Percentiles rank a stretch among this genome's conserved stretches.
phyloP scores from a whole-genome alignment of 2,888 invertebrate species.

The Stenurella melanura region DNA sequence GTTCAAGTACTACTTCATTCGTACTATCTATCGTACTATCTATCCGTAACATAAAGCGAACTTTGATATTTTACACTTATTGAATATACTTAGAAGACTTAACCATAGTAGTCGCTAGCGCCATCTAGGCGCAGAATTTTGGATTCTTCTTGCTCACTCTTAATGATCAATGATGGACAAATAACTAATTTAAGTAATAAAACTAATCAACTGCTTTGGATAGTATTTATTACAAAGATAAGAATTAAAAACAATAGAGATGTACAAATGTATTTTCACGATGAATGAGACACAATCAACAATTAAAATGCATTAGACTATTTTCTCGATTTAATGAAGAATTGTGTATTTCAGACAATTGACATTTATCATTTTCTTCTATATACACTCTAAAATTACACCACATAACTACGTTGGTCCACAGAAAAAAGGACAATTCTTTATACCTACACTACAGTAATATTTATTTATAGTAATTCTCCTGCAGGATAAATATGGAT shows the following conservation, averaged over 20 bases:
- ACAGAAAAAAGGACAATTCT: constrained; percentile 52
- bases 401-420: constrained; percentile 49
- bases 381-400: constrained; percentile 25
- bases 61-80: too few species aligned
- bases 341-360: constrained; percentile 19
- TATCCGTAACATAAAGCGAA: too few species aligned
- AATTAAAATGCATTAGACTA: background rate
- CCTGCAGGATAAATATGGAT: constrained; percentile 1
- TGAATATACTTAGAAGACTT: too few species aligned
- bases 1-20: too few species aligned
- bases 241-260: constrained; percentile 24
- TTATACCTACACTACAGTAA: constrained; percentile 38
- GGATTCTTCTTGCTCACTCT: too few species aligned
- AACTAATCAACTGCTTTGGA: background rate
- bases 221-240: constrained; percentile 25
- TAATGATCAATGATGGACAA: too few species aligned
- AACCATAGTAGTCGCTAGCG: too few species aligned
- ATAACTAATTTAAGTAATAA: background rate
- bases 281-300: background rate
- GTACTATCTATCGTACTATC: too few species aligned
- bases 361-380: constrained; percentile 18
- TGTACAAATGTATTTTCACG: background rate
- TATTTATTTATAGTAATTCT: background rate
- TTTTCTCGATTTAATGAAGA: background rate
- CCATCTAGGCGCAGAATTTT: too few species aligned